These are phyloP conservation scores for Epistrophella euchroma DNA, from an alignment of 2,888 invertebrate species.

Conservation along the genomic window DNA sequence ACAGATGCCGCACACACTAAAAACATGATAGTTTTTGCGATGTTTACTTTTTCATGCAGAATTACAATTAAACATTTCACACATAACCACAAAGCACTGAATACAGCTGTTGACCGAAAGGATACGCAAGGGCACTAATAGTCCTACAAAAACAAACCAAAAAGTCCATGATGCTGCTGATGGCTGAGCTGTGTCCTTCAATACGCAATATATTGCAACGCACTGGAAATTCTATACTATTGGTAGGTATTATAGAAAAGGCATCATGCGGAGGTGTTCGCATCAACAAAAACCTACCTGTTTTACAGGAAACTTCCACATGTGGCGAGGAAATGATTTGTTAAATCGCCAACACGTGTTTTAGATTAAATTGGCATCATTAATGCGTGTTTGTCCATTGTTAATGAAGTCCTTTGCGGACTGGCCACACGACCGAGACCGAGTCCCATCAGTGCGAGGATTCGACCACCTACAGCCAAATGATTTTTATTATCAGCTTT, in stretches of 20 bases:
- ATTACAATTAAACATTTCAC: constrained; percentile 46
- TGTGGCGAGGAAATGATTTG: constrained; percentile 54
- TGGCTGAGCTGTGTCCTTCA: background rate
- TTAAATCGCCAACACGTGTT: constrained; percentile 71
- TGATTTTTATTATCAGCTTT: constrained; percentile 5
- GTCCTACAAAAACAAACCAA: constrained; percentile 58
- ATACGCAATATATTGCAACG: constrained; percentile 51
- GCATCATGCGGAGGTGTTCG: constrained; percentile 25
- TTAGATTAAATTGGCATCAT: constrained; percentile 72
- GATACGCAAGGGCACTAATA: constrained; percentile 20
- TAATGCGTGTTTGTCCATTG: constrained; percentile 51
- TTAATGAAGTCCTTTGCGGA: constrained; percentile 56
- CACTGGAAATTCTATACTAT: background rate
- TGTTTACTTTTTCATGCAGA: constrained; percentile 41
- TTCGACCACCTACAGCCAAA: background rate
- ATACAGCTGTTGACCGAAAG: constrained; percentile 43
- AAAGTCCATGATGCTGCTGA: background rate
- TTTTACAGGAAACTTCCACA: constrained; percentile 53
- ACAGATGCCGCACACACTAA: constrained; percentile 28
- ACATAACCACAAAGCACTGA: constrained; percentile 40
- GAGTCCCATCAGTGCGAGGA: background rate
- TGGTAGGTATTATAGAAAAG: background rate
- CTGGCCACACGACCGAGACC: constrained; percentile 12
- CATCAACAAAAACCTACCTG: constrained; percentile 49
- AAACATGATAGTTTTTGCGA: constrained; percentile 34